Conservation (phyloP, 30 jellyfish, hydroid and myxozoan genomes). For the Mastigias papua region DNA sequence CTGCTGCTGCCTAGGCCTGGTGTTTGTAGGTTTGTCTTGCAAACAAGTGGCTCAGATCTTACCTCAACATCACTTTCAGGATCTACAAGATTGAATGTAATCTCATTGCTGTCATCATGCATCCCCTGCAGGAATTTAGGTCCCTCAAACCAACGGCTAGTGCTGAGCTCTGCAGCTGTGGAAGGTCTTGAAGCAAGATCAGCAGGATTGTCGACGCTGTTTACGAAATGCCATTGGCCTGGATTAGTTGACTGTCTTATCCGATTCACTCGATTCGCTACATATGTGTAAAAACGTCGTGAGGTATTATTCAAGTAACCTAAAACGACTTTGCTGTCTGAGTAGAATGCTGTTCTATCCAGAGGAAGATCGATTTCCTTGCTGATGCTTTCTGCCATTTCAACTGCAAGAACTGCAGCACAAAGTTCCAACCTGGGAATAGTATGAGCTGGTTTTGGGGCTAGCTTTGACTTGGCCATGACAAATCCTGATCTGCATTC, state of each 20-base stretch:
- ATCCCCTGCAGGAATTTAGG: constrained; percentile 32
- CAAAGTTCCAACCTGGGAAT: constrained; percentile 69
- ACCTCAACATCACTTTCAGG: constrained; percentile 30
- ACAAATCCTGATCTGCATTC: constrained; percentile 43
- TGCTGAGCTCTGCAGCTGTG: constrained; percentile 32
- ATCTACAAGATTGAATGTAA: constrained; percentile 6
- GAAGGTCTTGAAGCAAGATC: constrained; percentile 50
- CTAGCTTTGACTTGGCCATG: constrained; percentile 57
- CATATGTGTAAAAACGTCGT: constrained; percentile 59
- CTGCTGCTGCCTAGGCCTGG: constrained; percentile 33
- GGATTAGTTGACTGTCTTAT: constrained; percentile 53
- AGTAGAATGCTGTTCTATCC: constrained; percentile 15
- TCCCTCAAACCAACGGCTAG: constrained; percentile 58
- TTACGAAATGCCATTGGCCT: constrained; percentile 45
- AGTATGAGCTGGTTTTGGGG: constrained; percentile 48
- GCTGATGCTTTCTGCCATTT: constrained; percentile 19
- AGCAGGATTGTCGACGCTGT: constrained; percentile 62
- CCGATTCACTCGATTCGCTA: constrained; percentile 53
- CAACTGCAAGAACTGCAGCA: constrained; percentile 69
- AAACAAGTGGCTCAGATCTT: constrained; percentile 20
- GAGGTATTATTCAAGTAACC: constrained; percentile 45
- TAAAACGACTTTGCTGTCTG: constrained; percentile 66
- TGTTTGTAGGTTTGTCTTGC: constrained; percentile 19
- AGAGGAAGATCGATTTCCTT: constrained; percentile 59
- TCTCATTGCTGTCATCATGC: neutral